phyloP scores from a whole-genome alignment of 1,140 invertebrate genomes.

The Neoseiulus cucumeris region DNA sequence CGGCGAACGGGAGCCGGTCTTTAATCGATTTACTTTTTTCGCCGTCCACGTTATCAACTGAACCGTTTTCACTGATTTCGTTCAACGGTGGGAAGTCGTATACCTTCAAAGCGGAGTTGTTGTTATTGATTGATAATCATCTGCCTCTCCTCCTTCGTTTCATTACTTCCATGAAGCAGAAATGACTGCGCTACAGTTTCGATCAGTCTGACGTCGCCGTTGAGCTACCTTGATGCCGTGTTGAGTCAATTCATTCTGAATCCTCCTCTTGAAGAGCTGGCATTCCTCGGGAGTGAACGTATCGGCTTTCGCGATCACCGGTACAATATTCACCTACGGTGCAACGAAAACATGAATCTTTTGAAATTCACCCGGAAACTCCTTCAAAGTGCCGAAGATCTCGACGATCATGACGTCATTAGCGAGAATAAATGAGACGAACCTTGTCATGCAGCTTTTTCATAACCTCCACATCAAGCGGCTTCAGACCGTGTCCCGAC shows the following conservation, averaged over 20 bases:
- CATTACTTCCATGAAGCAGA: background rate
- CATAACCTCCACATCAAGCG: conserved; percentile 96
- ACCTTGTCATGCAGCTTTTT: conserved; percentile 87
- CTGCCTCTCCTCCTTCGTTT: no score
- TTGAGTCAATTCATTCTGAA: conserved; percentile 86
- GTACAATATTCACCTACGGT: conserved; percentile 66
- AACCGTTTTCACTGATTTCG: conserved; percentile 6
- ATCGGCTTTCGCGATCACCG: conserved; percentile 95
- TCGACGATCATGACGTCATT: no score
- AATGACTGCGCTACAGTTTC: background rate
- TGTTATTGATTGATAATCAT: background rate
- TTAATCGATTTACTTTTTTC: conserved; percentile 9
- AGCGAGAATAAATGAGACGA: no score
- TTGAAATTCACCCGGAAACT: no score
- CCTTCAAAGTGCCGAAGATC: no score
- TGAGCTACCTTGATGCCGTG: conserved; percentile 71
- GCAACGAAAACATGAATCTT: no score
- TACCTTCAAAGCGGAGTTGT: background rate
- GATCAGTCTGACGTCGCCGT: conserved; percentile 32
- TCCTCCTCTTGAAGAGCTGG: conserved; percentile 74
- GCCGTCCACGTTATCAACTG: background rate
- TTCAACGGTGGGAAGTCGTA: conserved; percentile 9
- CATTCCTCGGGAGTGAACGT: conserved; percentile 95
- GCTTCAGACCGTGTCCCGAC: conserved; percentile 77
- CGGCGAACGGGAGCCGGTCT: conserved; percentile 76